Evolutionary conservation across 2,888 invertebrate species (phyloP).

Genomic region (Phytoseiulus persimilis): DNA sequence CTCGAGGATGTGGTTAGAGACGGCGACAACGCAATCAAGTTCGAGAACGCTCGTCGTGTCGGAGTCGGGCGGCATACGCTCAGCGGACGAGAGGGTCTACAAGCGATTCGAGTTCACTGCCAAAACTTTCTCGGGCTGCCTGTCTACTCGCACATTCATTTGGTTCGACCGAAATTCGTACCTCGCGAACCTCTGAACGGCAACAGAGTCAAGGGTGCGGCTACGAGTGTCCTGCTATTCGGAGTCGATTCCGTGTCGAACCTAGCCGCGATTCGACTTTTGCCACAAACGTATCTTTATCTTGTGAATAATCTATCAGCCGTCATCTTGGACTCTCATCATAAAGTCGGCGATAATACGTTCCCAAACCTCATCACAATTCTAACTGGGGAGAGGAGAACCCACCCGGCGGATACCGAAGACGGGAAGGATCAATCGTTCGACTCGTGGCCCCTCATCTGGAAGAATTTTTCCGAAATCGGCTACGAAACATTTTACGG

Average conservation of each 20-base stretch:
- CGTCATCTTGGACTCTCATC: constrained; percentile 75
- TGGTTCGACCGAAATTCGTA: neutral
- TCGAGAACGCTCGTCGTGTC: neutral
- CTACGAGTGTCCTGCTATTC: constrained; percentile 59
- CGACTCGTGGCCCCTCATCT: constrained; percentile 59
- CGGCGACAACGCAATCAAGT: neutral
- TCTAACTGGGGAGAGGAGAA: constrained; percentile 57
- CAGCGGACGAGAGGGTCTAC: neutral
- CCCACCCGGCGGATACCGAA: constrained; percentile 46
- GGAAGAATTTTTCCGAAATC: constrained; percentile 65
- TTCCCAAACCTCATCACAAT: constrained; percentile 79
- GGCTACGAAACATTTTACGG: constrained; percentile 71
- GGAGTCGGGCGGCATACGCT: constrained; percentile 5
- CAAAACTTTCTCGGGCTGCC: constrained; percentile 41
- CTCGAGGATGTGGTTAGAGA: neutral
- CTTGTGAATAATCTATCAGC: constrained; percentile 58
- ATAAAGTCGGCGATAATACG: constrained; percentile 88
- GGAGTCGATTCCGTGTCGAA: constrained; percentile 79
- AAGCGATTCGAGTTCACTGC: constrained; percentile 41
- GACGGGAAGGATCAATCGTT: constrained; percentile 46
- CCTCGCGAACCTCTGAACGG: neutral
- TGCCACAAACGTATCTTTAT: constrained; percentile 63
- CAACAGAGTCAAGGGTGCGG: neutral
- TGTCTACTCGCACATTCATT: constrained; percentile 42
- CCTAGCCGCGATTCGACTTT: constrained; percentile 71